Percentiles rank a stretch among this genome's conserved stretches.
These are phyloP conservation scores for pig (Sus scrofa) DNA, from an alignment of 2,113 vertebrate species.

Conservation along the genomic window T2T-Sscrofa CM000813.6:150923501-150924000, in stretches of 20 bases:
- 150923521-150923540: neutral
- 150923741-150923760: neutral
- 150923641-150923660: neutral
- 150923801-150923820: neutral
- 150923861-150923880: neutral
- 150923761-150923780: neutral
- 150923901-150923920: neutral
- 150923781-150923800: neutral
- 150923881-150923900: neutral
- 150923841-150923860: neutral
- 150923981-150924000: neutral
- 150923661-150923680: neutral
- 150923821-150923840: neutral
- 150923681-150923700: neutral
- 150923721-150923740: neutral
- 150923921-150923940: neutral
- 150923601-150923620: neutral
- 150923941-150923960: neutral
- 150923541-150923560: neutral
- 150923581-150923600: neutral
- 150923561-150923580: neutral
- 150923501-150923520: neutral
- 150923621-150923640: neutral
- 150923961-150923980: conserved; percentile 5
- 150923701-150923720: neutral